A percentile compares a stretch with the other conserved stretches of the same genome.
Conservation (phyloP, 1,140 invertebrate species). For the Zaprionus nigranus region DNA sequence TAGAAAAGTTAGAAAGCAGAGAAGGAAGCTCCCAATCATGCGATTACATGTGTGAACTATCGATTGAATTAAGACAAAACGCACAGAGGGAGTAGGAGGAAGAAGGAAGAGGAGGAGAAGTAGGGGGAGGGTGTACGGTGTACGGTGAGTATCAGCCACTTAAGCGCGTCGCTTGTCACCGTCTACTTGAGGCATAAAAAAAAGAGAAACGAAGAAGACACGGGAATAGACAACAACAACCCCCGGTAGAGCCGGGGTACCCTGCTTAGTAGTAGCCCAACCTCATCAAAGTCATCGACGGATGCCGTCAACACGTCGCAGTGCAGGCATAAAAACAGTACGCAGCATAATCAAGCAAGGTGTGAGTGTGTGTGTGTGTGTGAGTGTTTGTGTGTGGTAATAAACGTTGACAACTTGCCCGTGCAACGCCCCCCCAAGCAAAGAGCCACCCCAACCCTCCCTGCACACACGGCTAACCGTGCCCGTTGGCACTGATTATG, state of each 20-base stretch:
- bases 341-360: constrained; percentile 71
- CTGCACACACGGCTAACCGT: background rate
- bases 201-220: constrained; percentile 13
- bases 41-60: constrained; percentile 82
- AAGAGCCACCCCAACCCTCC: background rate
- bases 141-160: constrained; percentile 62
- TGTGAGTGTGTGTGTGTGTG: constrained; percentile 26
- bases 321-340: constrained; percentile 81
- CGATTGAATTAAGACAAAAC: constrained; percentile 80
- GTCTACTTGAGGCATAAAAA: constrained; percentile 78
- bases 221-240: constrained; percentile 33
- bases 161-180: constrained; percentile 64
- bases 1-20: constrained; percentile 53
- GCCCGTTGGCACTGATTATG: constrained; percentile 78
- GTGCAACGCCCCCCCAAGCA: constrained; percentile 17
- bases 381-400: constrained; percentile 42
- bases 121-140: constrained; percentile 22
- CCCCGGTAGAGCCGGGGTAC: background rate
- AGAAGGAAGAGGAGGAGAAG: background rate
- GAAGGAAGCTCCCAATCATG: constrained; percentile 76
- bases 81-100: constrained; percentile 10
- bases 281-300: constrained; percentile 69
- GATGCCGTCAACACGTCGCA: constrained; percentile 68
- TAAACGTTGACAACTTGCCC: constrained; percentile 71
- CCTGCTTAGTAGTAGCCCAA: constrained; percentile 15